Base-by-base conservation (phyloP, 2,888 invertebrate genomes). In the Melanotus villosus region DNA sequence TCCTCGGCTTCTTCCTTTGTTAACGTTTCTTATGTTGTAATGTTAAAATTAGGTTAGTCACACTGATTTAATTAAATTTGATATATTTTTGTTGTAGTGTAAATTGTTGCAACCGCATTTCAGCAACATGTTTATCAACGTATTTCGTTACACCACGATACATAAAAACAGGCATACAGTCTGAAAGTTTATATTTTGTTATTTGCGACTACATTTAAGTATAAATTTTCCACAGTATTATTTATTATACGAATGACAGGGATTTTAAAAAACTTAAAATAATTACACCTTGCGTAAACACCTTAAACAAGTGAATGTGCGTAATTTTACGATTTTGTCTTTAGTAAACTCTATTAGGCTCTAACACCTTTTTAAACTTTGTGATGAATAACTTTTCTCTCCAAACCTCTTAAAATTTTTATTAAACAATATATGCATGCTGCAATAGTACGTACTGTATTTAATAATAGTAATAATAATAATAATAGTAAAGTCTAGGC, bases 301-400 rank as follows among this genome's bases (percentile, higher is more conserved):
- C 1, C 12, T 50, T 23, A 50, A 50, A 50, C 14, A 50, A 50
- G 3, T 50, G 50, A 52, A 26, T 59, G 45, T 43, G 64, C 64
- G 41, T 30, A 54, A 43, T 41, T 54, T 64, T 21, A 56, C 9
- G 52, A 16, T 32, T 50, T 16, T 43, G n/a, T n/a, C n/a, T 59
- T 63, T 10, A 52, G 52, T 64, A 64, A 45, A 64, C 64, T 64
- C 36, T 64, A 56, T 41, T 41, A 54, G 34, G 43, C 36, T 56
- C 54, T 41, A 64, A 68, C 62, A 23, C 47, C 26, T 21, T 47
- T 43, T 60, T 65, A 57, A 65, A 65, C 23, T 65, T 43, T 57
- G n/a, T 60, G 58, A 66, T 41, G 50, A 65, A 59, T 16, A 66
- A 59, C 66, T 54, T 45, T 62, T 60, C 54, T 64, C 56, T 62